Evolutionary conservation across 2,888 invertebrate species (phyloP).

Genomic region (Emesis furor): DNA sequence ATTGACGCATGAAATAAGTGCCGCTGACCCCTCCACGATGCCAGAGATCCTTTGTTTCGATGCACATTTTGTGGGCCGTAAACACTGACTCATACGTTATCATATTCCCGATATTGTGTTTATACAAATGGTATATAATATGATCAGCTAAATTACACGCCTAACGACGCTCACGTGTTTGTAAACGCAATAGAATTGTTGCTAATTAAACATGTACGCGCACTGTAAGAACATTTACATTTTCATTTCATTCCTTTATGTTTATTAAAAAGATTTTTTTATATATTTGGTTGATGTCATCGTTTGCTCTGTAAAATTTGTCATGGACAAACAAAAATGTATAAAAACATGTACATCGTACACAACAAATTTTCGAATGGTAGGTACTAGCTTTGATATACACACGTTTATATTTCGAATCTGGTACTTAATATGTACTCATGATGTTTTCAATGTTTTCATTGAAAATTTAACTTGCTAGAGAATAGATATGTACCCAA

Average conservation of each 20-base stretch:
- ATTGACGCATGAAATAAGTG: constrained; percentile 84
- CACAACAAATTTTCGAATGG: too few species aligned
- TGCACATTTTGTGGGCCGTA: constrained; percentile 85
- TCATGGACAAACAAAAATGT: too few species aligned
- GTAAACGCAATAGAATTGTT: constrained; percentile 10
- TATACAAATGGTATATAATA: constrained; percentile 56
- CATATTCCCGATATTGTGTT: constrained; percentile 80
- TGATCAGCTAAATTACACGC: constrained; percentile 30
- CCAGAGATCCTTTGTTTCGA: constrained; percentile 85
- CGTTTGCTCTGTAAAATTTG: too few species aligned
- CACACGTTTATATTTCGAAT: too few species aligned
- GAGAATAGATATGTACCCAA: too few species aligned
- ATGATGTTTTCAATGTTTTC: too few species aligned
- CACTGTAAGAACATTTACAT: background rate
- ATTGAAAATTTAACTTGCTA: too few species aligned
- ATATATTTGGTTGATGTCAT: too few species aligned
- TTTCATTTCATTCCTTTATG: background rate
- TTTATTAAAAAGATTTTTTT: background rate
- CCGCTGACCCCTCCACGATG: constrained; percentile 81
- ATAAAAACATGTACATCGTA: too few species aligned
- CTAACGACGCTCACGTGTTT: constrained; percentile 33
- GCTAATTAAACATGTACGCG: background rate
- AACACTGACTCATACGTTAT: constrained; percentile 86
- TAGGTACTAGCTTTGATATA: too few species aligned
- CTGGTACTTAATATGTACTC: too few species aligned